phyloP scores from a whole-genome alignment of 1,140 invertebrate species.

The Teleogryllus occipitalis region DNA sequence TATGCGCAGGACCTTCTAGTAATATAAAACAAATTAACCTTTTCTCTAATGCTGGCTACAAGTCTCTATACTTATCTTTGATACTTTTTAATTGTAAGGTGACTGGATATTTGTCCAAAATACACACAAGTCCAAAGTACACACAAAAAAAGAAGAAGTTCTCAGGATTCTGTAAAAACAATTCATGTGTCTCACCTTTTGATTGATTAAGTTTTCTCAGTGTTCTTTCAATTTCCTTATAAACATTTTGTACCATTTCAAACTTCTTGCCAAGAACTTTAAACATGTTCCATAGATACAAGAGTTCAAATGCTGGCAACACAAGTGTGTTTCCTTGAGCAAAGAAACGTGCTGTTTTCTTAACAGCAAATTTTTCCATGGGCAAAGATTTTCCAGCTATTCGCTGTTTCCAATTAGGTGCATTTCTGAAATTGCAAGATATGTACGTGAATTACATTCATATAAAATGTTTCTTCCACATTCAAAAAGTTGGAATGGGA shows the following conservation, averaged over 20 bases:
- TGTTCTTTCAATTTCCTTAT: slow-evolving; percentile 60
- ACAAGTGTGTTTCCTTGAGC: slow-evolving; percentile 63
- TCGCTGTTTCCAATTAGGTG: slow-evolving; percentile 73
- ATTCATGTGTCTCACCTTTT: slow-evolving; percentile 10
- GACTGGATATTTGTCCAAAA: too few relatives aligned
- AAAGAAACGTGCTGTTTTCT: slow-evolving; percentile 70
- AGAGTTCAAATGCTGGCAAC: slow-evolving; percentile 77
- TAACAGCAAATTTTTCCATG: slow-evolving; percentile 91
- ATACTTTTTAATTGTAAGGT: too few relatives aligned
- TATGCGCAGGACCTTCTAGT: too few relatives aligned
- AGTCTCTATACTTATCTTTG: too few relatives aligned
- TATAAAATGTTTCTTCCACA: not conserved
- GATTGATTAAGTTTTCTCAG: slow-evolving; percentile 34
- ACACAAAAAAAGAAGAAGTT: too few relatives aligned
- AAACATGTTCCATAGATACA: slow-evolving; percentile 93
- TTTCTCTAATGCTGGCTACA: too few relatives aligned
- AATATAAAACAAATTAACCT: too few relatives aligned
- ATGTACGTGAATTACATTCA: not conserved
- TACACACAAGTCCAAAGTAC: too few relatives aligned
- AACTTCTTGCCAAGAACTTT: slow-evolving; percentile 67
- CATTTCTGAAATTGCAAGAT: slow-evolving; percentile 48
- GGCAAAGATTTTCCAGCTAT: slow-evolving; percentile 94
- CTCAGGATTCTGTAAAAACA: too few relatives aligned
- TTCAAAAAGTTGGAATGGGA: not conserved
- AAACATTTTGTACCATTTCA: slow-evolving; percentile 57